These are phyloP conservation scores for Chromis chromis DNA, from an alignment of 2,797 vertebrate species.

Conservation along the genomic window DNA sequence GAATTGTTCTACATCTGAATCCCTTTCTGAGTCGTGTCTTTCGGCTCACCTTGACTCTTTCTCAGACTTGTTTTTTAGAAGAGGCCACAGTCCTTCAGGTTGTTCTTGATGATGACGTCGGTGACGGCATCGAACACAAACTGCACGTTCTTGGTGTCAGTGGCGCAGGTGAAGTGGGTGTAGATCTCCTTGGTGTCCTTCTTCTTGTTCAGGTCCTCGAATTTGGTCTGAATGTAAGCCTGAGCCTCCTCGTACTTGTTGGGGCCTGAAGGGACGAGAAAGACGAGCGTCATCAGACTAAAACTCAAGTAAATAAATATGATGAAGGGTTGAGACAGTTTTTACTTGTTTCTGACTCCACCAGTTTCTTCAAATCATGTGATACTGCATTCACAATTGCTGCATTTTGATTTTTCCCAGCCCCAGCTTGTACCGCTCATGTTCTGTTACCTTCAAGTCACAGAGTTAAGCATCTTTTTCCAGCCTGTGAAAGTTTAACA, in stretches of 20 bases:
- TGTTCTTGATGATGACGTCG: conserved; percentile 99
- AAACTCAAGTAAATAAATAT: background rate
- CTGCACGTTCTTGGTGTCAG: conserved; percentile 99
- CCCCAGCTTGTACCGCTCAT: background rate
- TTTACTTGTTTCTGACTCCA: background rate
- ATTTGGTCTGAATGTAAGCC: conserved; percentile 97
- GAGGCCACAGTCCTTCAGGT: conserved; percentile 99
- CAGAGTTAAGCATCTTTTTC: background rate
- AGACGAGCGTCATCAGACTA: background rate
- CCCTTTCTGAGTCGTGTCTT: background rate
- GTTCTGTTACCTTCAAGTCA: background rate
- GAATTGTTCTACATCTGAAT: background rate
- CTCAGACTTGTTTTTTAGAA: conserved; percentile 83
- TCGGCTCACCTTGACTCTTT: conserved; percentile 67
- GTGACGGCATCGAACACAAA: conserved; percentile 98
- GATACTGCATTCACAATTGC: background rate
- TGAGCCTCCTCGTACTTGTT: conserved; percentile 94
- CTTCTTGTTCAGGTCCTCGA: conserved; percentile 98
- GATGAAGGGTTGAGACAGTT: background rate
- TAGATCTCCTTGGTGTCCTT: conserved; percentile 99
- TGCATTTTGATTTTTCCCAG: too few relatives aligned
- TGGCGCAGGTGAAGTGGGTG: conserved; percentile 98
- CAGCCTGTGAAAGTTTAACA: too few relatives aligned
- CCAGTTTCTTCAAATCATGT: background rate
- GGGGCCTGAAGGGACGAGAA: conserved; percentile 83